Percentiles rank a stretch among this genome's conserved stretches.
Conservation (phyloP, 2,888 invertebrate species). For the Scaptomyza flava region DNA sequence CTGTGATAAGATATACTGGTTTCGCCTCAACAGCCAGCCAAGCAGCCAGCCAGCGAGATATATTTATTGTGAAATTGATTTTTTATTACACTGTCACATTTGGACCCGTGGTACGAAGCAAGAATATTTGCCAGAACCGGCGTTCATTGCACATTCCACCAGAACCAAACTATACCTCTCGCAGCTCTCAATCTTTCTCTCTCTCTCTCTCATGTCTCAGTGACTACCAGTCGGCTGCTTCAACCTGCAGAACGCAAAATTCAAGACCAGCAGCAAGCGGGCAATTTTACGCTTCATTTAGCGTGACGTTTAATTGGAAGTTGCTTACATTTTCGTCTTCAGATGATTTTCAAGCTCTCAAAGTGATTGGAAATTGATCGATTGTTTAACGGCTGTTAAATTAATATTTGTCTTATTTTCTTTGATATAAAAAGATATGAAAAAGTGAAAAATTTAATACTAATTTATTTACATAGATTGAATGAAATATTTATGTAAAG, state of each 20-base stretch:
- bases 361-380: conserved; percentile 61
- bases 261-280: conserved; percentile 78
- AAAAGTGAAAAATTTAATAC: neutral
- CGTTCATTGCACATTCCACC: conserved; percentile 67
- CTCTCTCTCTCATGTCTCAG: conserved; percentile 11
- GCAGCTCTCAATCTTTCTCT: conserved; percentile 4
- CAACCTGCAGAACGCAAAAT: conserved; percentile 31
- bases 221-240: conserved; percentile 1
- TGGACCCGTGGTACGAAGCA: conserved; percentile 31
- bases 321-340: conserved; percentile 49
- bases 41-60: conserved; percentile 59
- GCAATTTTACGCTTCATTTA: conserved; percentile 81
- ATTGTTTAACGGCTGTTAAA: conserved; percentile 65
- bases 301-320: conserved; percentile 80
- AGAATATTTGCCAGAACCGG: conserved; percentile 34
- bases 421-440: neutral
- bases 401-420: conserved; percentile 75
- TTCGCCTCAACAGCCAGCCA: conserved; percentile 43
- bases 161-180: neutral
- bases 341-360: conserved; percentile 34
- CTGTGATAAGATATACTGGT: conserved; percentile 78
- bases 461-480: too few relatives aligned
- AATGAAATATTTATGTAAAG: too few relatives aligned
- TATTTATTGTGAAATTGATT: conserved; percentile 81
- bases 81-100: conserved; percentile 81